A percentile compares a stretch with the other conserved stretches of the same genome.
phyloP scores from a whole-genome alignment of 1,140 invertebrate species.

The Drosophila burlai region DNA sequence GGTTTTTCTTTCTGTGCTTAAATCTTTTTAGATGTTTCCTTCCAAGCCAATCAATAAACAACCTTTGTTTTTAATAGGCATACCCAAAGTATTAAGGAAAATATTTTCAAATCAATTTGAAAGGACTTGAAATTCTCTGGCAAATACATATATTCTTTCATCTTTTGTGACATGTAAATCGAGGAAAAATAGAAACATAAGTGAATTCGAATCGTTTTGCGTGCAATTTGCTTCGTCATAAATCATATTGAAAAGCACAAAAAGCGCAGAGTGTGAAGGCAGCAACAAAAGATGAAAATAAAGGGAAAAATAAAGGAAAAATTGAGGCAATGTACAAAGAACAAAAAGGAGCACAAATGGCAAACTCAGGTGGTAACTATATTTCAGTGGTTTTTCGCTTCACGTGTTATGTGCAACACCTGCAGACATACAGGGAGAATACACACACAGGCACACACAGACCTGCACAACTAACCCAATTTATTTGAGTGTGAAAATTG shows the following conservation, averaged over 20 bases:
- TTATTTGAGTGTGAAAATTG: constrained; percentile 83
- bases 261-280: constrained; percentile 25
- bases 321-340: constrained; percentile 41
- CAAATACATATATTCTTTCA: constrained; percentile 3
- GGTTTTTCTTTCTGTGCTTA: not conserved
- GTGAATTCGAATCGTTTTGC: constrained; percentile 63
- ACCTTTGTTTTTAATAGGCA: constrained; percentile 9
- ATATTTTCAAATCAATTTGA: constrained; percentile 2
- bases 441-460: not conserved
- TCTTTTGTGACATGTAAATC: constrained; percentile 31
- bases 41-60: constrained; percentile 11
- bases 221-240: constrained; percentile 77
- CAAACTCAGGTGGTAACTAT: constrained; percentile 46
- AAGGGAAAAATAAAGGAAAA: constrained; percentile 31
- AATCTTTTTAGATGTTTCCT: not conserved
- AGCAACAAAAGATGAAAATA: constrained; percentile 31
- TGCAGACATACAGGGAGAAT: constrained; percentile 12
- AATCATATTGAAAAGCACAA: constrained; percentile 76
- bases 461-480: constrained; percentile 68
- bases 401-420: constrained; percentile 64
- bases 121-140: not conserved
- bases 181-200: constrained; percentile 24
- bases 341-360: constrained; percentile 19
- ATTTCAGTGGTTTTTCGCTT: constrained; percentile 59
- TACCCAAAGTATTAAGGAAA: not conserved